Percentiles rank a stretch among this genome's conserved stretches.
phyloP scores from a whole-genome alignment of 2,888 invertebrate species.

The Catocala sponsa region DNA sequence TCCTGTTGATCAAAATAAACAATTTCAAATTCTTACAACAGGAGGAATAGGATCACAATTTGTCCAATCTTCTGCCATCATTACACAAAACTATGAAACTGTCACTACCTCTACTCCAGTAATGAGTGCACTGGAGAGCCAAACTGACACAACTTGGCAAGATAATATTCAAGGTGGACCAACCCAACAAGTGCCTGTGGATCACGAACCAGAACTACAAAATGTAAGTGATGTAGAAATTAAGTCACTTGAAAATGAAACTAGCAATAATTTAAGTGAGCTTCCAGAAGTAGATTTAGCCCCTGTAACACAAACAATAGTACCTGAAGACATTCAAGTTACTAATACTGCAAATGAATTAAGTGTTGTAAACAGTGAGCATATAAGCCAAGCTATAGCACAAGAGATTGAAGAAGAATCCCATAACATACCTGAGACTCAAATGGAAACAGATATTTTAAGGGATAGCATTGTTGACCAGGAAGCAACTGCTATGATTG shows the following conservation, averaged over 20 bases:
- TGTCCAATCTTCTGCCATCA: slow-evolving; percentile 76
- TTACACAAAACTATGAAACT: slow-evolving; percentile 80
- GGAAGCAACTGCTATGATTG: slow-evolving; percentile 14
- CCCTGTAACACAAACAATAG: slow-evolving; percentile 40
- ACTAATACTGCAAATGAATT: slow-evolving; percentile 26
- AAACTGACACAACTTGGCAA: slow-evolving; percentile 72
- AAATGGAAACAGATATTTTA: slow-evolving; percentile 13
- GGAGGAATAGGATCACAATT: slow-evolving; percentile 75
- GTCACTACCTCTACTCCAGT: slow-evolving; percentile 81
- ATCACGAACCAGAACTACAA: slow-evolving; percentile 50
- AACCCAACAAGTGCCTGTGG: slow-evolving; percentile 53
- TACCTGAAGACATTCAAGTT: slow-evolving; percentile 34
- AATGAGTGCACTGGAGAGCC: slow-evolving; percentile 74
- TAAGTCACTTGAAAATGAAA: slow-evolving; percentile 40
- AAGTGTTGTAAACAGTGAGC: slow-evolving; percentile 25
- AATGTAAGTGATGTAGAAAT: slow-evolving; percentile 43
- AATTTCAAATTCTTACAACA: slow-evolving; percentile 82
- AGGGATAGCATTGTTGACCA: slow-evolving; percentile 18
- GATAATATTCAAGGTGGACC: slow-evolving; percentile 58
- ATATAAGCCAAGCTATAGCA: slow-evolving; percentile 23
- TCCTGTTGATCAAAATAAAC: slow-evolving; percentile 86
- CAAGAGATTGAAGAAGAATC: slow-evolving; percentile 18
- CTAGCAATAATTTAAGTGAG: slow-evolving; percentile 48
- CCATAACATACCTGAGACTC: slow-evolving; percentile 8
- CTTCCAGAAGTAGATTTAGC: slow-evolving; percentile 62